Evolutionary conservation across 2,888 invertebrate genomes (phyloP).

Genomic region (Drosophila hawaiiensis): DNA sequence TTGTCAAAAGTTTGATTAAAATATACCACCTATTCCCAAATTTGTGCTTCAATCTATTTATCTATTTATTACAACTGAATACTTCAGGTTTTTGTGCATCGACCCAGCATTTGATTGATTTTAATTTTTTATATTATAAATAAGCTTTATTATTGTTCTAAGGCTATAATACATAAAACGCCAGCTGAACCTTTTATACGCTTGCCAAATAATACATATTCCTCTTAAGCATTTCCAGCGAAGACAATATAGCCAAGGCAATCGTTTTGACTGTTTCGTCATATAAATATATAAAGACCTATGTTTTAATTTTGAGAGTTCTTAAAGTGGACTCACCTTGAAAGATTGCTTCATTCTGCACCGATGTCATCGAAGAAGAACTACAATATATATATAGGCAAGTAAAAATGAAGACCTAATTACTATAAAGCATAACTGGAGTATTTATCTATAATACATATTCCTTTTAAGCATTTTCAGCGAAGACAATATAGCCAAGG

Average conservation of each 20-base stretch:
- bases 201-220: not conserved
- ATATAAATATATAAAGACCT: not conserved
- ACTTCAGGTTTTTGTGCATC: too few species aligned
- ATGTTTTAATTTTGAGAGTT: not conserved
- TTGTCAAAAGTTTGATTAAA: not conserved
- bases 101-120: not conserved
- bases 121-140: not conserved
- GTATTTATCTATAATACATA: not conserved
- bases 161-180: not conserved
- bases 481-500: not conserved
- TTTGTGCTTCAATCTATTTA: not conserved
- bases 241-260: not conserved
- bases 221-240: not conserved
- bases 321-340: not conserved
- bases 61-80: not conserved
- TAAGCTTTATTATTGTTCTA: not conserved
- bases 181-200: not conserved
- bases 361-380: not conserved
- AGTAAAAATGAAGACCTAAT: not conserved
- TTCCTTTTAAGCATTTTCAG: not conserved
- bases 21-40: not conserved
- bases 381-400: not conserved
- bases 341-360: not conserved
- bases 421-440: not conserved
- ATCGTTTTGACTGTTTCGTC: not conserved